phyloP scores from a whole-genome alignment of 1,140 invertebrate genomes.

The Harlomillsia oculata region DNA sequence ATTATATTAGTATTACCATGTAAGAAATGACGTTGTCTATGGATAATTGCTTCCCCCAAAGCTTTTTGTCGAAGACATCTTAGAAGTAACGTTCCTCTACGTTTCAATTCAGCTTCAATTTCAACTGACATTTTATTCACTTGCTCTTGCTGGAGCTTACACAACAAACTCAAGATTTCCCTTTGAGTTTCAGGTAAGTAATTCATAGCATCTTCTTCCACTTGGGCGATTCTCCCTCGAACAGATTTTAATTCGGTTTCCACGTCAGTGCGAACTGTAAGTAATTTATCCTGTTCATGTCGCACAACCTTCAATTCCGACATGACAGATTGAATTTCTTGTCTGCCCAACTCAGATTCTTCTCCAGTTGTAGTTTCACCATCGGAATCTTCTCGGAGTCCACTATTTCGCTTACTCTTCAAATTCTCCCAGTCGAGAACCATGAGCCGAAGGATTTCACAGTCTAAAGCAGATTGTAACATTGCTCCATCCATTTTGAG shows the following conservation, averaged over 20 bases:
- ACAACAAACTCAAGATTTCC: conserved; percentile 71
- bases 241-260: conserved; percentile 44
- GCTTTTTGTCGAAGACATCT: conserved; percentile 72
- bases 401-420: conserved; percentile 17
- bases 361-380: conserved; percentile 19
- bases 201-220: conserved; percentile 52
- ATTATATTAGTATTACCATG: conserved; percentile 48
- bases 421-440: conserved; percentile 34
- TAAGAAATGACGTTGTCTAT: conserved; percentile 70
- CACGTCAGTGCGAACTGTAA: conserved; percentile 69
- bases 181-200: conserved; percentile 61
- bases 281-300: conserved; percentile 62
- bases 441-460: conserved; percentile 33
- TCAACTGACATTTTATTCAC: conserved; percentile 84
- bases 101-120: conserved; percentile 73
- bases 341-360: conserved; percentile 25
- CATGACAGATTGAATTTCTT: conserved; percentile 63
- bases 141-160: conserved; percentile 79
- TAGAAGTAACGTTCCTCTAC: conserved; percentile 69
- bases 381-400: too few relatives aligned
- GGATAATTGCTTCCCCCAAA: conserved; percentile 84
- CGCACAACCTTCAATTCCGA: conserved; percentile 65
- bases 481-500: conserved; percentile 34
- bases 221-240: conserved; percentile 62
- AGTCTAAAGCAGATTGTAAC: conserved; percentile 32